These are phyloP conservation scores for Diglossa brunneiventris DNA, from an alignment of 2,113 vertebrate genomes.

Conservation along the genomic window DNA sequence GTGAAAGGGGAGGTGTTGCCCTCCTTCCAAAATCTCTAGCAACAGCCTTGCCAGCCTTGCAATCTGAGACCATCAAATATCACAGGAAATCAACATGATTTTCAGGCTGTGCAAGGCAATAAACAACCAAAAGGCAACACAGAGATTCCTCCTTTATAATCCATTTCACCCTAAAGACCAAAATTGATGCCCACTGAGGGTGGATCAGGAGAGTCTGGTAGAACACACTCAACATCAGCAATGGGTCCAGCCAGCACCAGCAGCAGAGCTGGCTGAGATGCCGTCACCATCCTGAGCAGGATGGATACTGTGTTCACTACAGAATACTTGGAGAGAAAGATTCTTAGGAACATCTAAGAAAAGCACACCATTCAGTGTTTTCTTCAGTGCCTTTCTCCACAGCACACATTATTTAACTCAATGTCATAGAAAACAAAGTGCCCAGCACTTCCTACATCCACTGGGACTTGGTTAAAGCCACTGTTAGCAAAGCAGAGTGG, in stretches of 20 bases:
- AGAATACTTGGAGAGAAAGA: not conserved
- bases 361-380: not conserved
- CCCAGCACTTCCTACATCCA: not conserved
- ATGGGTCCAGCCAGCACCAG: not conserved
- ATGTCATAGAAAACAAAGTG: not conserved
- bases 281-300: not conserved
- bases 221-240: not conserved
- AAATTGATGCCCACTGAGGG: not conserved
- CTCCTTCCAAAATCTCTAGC: not conserved
- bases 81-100: not conserved
- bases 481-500: not conserved
- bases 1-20: fast-evolving
- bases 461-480: not conserved
- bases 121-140: not conserved
- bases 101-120: not conserved
- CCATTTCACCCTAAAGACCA: not conserved
- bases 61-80: not conserved
- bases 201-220: not conserved
- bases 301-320: not conserved
- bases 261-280: not conserved
- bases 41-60: not conserved
- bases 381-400: not conserved
- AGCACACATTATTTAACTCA: not conserved
- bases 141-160: not conserved
- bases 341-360: not conserved